Percentiles rank a stretch among this genome's conserved stretches.
phyloP scores from a whole-genome alignment of 2,113 vertebrate genomes.

The Lagopus leucura region DNA sequence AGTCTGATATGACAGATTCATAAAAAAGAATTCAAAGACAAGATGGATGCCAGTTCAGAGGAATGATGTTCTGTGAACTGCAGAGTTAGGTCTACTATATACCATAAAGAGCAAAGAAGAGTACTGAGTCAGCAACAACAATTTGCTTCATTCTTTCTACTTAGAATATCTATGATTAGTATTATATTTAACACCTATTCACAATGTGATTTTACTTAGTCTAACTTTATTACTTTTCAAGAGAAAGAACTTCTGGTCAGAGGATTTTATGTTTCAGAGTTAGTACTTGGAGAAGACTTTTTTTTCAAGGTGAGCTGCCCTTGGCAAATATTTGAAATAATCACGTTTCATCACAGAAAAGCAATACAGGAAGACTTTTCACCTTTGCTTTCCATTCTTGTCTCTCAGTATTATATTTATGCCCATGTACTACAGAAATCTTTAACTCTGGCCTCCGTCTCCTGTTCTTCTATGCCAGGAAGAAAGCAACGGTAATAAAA shows the following conservation, averaged over 20 bases:
- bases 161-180: not conserved
- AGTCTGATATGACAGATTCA: not conserved
- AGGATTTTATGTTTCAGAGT: not conserved
- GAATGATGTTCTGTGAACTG: not conserved
- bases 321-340: not conserved
- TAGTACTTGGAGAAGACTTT: not conserved
- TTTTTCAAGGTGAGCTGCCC: not conserved
- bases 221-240: not conserved
- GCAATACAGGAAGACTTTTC: not conserved
- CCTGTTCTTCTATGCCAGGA: not conserved
- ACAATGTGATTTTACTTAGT: not conserved
- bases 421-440: not conserved
- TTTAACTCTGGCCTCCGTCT: not conserved
- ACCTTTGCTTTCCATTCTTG: not conserved
- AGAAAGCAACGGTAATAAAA: not conserved
- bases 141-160: not conserved
- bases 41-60: not conserved
- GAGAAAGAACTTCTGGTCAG: not conserved
- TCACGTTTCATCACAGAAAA: not conserved
- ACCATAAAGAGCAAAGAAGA: not conserved
- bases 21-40: not conserved
- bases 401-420: not conserved
- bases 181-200: not conserved
- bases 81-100: not conserved
- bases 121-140: not conserved